Evolutionary conservation across 2,888 invertebrate genomes (phyloP), one percentile per base, ranked within the genome.

Genomic region (Nemapogon koenigi): DNA sequence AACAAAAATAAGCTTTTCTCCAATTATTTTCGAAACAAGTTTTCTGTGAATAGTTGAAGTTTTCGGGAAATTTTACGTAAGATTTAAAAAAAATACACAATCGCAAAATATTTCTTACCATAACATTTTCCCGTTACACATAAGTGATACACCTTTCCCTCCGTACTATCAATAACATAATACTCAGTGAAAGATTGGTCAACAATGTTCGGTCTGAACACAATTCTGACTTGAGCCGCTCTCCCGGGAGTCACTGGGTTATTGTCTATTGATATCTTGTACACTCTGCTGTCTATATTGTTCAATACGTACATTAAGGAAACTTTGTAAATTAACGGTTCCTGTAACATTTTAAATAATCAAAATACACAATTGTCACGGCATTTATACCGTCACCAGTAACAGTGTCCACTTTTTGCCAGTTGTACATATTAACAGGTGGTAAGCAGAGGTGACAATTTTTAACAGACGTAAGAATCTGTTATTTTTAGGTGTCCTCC

Each of bases 111-210:
- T 7, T 22, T 27, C 54, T 61, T 41, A 76, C 78, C 78, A 44
- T 56, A 66, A 41, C 69, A 68, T 49, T 53, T 65, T 13, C 78
- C 78, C 25, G 57, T 62, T 4, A 72, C 61, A 4, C 67, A 73
- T 26, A 78, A 39, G 36, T 60, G 62, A 31, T 62, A 67, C 36
- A 50, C 53, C 45, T 64, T 65, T 2, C 64, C 64, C 22, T 46
- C 52, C 1, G 62, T 62, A 41, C 76, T 71, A 26, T 71, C 72
- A 29, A 78, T 50, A 2, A 70, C 46, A 28, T 58, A 78, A 49
- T 78, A 75, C 28, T 79, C 75, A 1, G 75, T 75, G 46, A 64
- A 76, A 2, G 67, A 62, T 45, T 72, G 71, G 0, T 60, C 63
- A 0, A 65, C 51, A 10, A 65, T 52, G 32, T 59, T 62, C 0